These are phyloP conservation scores for Cryptoprocta ferox DNA, from an alignment of 2,797 vertebrate species.

Conservation along the genomic window DNA sequence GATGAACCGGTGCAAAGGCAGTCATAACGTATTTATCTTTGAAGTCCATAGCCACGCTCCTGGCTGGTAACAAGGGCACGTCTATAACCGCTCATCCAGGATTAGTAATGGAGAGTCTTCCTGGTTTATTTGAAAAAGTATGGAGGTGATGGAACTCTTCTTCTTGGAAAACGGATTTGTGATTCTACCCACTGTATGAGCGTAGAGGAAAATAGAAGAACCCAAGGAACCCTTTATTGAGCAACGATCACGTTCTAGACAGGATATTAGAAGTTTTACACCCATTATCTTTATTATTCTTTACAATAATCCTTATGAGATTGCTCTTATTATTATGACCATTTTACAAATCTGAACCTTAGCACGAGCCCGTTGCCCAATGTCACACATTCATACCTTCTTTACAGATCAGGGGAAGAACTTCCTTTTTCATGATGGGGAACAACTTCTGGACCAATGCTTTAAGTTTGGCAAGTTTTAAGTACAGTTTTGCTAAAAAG, in stretches of 20 bases:
- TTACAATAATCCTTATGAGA: too few relatives aligned
- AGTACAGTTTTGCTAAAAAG: background rate
- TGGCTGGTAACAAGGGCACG: background rate
- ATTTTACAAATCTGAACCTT: background rate
- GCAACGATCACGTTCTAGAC: background rate
- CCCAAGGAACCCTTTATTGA: background rate
- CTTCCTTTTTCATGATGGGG: background rate
- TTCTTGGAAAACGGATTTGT: background rate
- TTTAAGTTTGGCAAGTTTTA: background rate
- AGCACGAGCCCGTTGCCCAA: background rate
- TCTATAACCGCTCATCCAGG: background rate
- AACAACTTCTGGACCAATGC: background rate
- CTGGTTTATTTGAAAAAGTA: background rate
- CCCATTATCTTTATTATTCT: background rate
- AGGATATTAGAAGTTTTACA: background rate
- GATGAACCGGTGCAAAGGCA: rapidly evolving
- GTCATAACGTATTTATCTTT: rapidly evolving
- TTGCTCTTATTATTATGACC: background rate
- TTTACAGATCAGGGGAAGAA: too few relatives aligned
- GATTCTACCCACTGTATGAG: background rate
- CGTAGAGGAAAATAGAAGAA: background rate
- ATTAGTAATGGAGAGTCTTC: background rate
- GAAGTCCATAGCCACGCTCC: rapidly evolving
- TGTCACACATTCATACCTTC: background rate
- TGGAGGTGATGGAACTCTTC: background rate